Percentiles rank a stretch among this genome's conserved stretches.
Conservation (phyloP, 2,888 invertebrate genomes). For the Gari tellinella region DNA sequence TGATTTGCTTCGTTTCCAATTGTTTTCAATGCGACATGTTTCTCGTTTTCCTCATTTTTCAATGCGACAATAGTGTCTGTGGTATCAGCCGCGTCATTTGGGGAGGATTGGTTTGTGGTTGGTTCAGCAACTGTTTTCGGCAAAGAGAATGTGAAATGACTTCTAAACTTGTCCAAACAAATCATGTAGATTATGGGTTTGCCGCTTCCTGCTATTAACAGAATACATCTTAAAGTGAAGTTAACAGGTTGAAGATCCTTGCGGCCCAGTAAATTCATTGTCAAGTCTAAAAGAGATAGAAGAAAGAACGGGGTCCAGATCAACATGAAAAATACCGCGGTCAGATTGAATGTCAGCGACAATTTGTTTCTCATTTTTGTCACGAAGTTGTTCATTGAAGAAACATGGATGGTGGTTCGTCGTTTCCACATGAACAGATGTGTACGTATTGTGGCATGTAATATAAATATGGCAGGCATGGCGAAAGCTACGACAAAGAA, state of each 20-base stretch:
- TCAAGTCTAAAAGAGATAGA: constrained; percentile 40
- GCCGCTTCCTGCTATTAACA: constrained; percentile 46
- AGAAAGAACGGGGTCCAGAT: constrained; percentile 58
- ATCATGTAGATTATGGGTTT: constrained; percentile 49
- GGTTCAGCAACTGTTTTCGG: too few species aligned
- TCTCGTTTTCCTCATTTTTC: too few species aligned
- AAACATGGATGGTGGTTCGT: constrained; percentile 15
- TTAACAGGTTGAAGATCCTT: constrained; percentile 14
- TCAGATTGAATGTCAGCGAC: constrained; percentile 41
- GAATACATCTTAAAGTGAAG: constrained; percentile 48
- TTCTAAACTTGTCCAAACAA: constrained; percentile 39
- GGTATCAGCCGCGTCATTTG: too few species aligned
- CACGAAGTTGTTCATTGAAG: constrained; percentile 4
- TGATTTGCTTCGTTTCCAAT: too few species aligned
- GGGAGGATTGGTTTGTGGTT: too few species aligned
- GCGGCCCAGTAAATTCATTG: background rate
- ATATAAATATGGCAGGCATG: constrained; percentile 24
- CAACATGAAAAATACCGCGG: constrained; percentile 29
- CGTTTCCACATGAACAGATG: constrained; percentile 35
- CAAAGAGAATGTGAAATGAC: too few species aligned
- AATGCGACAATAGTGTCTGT: too few species aligned
- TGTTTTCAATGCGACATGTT: too few species aligned
- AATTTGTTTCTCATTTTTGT: constrained; percentile 33
- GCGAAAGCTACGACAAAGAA: constrained; percentile 43
- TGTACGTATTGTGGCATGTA: constrained; percentile 13